Conservation (phyloP, 1,140 invertebrate species). For the Whitmania pigra region DNA sequence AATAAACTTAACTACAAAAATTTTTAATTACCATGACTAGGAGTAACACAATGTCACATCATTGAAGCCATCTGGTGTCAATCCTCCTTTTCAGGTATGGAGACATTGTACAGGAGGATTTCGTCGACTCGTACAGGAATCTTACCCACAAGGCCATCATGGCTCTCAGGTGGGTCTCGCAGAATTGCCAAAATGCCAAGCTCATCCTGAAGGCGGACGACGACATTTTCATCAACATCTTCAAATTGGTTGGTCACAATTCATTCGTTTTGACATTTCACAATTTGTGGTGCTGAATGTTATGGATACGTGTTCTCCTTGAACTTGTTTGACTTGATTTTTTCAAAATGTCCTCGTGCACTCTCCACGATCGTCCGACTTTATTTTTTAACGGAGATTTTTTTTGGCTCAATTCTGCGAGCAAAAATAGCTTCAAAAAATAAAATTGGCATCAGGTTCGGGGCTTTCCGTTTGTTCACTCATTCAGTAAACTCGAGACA, state of each 20-base stretch:
- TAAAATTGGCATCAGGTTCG: too few species aligned
- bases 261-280: not conserved
- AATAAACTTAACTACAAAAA: too few species aligned
- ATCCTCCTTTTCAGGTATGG: constrained; percentile 36
- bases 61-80: not conserved
- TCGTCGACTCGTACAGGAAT: constrained; percentile 65
- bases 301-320: too few species aligned
- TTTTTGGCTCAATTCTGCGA: too few species aligned
- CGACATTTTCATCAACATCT: constrained; percentile 47
- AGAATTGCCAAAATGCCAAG: constrained; percentile 49
- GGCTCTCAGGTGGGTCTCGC: constrained; percentile 65
- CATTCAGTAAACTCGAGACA: too few species aligned
- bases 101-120: constrained; percentile 67
- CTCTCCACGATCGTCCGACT: not conserved
- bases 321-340: not conserved
- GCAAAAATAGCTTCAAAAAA: too few species aligned
- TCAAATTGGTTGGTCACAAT: constrained; percentile 24
- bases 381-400: not conserved
- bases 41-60: too few species aligned
- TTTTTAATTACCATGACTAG: too few species aligned
- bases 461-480: too few species aligned
- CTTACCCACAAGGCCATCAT: constrained; percentile 69
- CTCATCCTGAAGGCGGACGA: constrained; percentile 47
- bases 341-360: not conserved
- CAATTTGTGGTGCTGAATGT: not conserved